Evolutionary conservation across 2,797 vertebrate genomes (phyloP).

Genomic region (Buceros bicornis): DNA sequence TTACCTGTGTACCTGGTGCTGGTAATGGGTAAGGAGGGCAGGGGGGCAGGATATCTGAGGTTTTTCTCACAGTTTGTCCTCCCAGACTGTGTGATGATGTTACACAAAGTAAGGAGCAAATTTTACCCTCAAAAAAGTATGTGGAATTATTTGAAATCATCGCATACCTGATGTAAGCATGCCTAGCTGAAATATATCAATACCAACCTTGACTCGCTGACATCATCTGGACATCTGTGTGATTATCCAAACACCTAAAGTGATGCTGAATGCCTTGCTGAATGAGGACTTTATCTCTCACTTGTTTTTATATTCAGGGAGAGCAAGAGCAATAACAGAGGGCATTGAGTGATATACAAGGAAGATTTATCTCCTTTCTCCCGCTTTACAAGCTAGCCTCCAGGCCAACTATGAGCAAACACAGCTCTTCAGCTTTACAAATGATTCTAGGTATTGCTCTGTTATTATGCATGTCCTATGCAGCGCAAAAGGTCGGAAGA

Average conservation of each 20-base stretch:
- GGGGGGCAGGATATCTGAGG: rapidly evolving
- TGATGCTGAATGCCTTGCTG: neutral
- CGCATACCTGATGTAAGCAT: neutral
- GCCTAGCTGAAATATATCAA: neutral
- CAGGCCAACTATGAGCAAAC: neutral
- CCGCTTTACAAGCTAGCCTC: neutral
- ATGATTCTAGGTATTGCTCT: neutral
- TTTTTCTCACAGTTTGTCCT: neutral
- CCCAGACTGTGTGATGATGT: neutral
- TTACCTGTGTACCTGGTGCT: neutral
- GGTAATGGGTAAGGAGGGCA: neutral
- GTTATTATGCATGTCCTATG: neutral
- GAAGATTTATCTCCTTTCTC: neutral
- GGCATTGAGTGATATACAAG: neutral
- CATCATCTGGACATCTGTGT: neutral
- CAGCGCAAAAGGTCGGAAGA: neutral
- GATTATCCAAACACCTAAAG: neutral
- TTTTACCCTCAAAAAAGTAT: neutral
- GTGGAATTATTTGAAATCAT: neutral
- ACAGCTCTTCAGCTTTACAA: neutral
- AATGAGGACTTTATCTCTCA: neutral
- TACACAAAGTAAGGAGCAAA: neutral
- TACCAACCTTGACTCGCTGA: neutral
- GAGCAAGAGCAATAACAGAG: neutral
- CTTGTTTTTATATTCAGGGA: neutral